These are phyloP conservation scores for Pocillopora damicornis DNA, from an alignment of 64 coral and sea anemone genomes.

Conservation along the genomic window DNA sequence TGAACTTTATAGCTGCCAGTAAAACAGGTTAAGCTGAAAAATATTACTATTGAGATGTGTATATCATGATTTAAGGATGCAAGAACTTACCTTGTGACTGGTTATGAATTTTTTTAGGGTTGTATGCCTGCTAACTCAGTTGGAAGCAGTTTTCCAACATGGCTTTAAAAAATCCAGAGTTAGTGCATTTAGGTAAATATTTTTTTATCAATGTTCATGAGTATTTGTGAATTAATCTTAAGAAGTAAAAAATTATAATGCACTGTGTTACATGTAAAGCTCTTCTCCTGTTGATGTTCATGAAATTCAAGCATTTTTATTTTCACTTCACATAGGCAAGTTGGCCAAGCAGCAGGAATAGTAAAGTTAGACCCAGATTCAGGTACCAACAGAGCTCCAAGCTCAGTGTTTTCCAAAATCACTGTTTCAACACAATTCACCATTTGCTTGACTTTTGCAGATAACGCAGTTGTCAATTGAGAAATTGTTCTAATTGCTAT, in stretches of 20 bases:
- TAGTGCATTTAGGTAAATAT: conserved; percentile 76
- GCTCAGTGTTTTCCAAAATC: no score
- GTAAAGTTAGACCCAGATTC: conserved; percentile 74
- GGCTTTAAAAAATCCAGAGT: conserved; percentile 80
- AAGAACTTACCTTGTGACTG: background rate
- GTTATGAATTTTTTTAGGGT: conserved; percentile 54
- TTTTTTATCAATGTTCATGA: background rate
- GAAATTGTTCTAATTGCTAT: no score
- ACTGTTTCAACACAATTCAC: no score
- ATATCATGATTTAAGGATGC: background rate
- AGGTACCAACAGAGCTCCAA: conserved; percentile 27
- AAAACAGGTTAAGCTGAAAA: no score
- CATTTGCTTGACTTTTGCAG: no score
- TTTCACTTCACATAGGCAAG: conserved; percentile 54
- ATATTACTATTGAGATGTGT: no score
- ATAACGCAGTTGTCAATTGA: no score
- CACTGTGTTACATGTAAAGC: no score
- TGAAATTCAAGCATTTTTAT: background rate
- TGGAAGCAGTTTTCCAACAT: conserved; percentile 73
- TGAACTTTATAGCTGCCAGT: no score
- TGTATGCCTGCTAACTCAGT: conserved; percentile 77
- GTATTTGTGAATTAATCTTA: background rate
- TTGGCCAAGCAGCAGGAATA: conserved; percentile 83
- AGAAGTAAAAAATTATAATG: no score
- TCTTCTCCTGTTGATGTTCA: background rate